Percentiles rank a stretch among this genome's conserved stretches.
Evolutionary conservation across 2,888 invertebrate genomes (phyloP).

Genomic region (Sarcophaga carnaria): DNA sequence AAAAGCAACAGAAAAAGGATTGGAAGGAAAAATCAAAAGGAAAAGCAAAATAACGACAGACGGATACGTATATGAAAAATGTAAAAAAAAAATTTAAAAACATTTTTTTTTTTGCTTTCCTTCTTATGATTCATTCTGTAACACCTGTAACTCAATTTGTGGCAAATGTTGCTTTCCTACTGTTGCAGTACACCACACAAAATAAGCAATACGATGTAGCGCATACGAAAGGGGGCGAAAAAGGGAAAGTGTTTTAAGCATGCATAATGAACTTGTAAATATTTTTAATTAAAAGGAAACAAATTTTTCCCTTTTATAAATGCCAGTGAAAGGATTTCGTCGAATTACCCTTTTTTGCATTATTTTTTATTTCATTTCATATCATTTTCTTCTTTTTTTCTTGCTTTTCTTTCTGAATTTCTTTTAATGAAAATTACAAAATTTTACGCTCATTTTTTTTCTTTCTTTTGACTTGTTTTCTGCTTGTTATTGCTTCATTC

Average conservation of each 20-base stretch:
- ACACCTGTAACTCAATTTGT: too few relatives aligned
- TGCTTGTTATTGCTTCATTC: too few relatives aligned
- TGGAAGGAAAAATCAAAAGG: background rate
- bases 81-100: too few relatives aligned
- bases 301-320: conserved; percentile 2
- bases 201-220: background rate
- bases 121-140: too few relatives aligned
- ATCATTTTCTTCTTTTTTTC: background rate
- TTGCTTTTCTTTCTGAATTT: background rate
- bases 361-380: background rate
- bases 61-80: too few relatives aligned
- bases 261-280: conserved; percentile 13
- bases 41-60: too few relatives aligned
- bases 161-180: too few relatives aligned
- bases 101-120: too few relatives aligned
- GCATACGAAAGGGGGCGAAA: background rate
- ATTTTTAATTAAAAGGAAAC: conserved; percentile 37
- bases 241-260: too few relatives aligned
- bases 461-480: background rate
- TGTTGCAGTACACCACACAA: background rate
- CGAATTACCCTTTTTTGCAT: background rate
- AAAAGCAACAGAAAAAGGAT: background rate
- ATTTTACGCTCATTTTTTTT: background rate
- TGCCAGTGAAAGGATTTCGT: conserved; percentile 5
- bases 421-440: conserved; percentile 17